Evolutionary conservation across 64 coral and sea anemone genomes (phyloP).

Genomic region (Cladopsammia gracilis): DNA sequence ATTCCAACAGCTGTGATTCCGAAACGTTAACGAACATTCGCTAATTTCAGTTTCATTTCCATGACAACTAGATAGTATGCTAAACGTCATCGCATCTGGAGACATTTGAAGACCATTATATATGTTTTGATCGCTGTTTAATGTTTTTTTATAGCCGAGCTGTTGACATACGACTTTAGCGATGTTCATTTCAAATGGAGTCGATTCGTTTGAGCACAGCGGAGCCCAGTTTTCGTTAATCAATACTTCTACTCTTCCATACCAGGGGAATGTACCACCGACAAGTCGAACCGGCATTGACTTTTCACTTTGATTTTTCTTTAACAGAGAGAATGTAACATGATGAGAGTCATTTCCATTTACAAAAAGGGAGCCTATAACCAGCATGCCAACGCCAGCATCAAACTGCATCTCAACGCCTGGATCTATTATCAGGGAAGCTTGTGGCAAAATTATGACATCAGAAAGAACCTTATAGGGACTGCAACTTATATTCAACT

Average conservation of each 20-base stretch:
- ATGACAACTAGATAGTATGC: conserved; percentile 2
- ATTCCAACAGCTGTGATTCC: not conserved
- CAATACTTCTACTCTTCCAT: not conserved
- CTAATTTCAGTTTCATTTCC: conserved; percentile 67
- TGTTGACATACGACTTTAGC: conserved; percentile 17
- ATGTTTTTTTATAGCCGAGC: conserved; percentile 6
- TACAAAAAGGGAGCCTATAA: conserved; percentile 31
- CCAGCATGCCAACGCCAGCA: not conserved
- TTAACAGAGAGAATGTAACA: not conserved
- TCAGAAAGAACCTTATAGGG: conserved; percentile 24
- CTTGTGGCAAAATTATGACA: conserved; percentile 21
- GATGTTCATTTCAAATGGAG: not conserved
- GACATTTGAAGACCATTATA: not conserved
- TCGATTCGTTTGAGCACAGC: not conserved
- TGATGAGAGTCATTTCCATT: not conserved
- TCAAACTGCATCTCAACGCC: conserved; percentile 19
- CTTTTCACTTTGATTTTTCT: not conserved
- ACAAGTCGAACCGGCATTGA: not conserved
- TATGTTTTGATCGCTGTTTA: not conserved
- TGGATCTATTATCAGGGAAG: conserved; percentile 3
- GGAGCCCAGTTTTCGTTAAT: conserved; percentile 1
- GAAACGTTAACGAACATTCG: conserved; percentile 22
- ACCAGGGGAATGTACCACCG: conserved; percentile 24
- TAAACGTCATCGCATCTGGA: not conserved
- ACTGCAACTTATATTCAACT: not conserved